Percentiles rank a stretch among this genome's conserved stretches.
Conservation (phyloP, 2,888 invertebrate genomes). For the Brenthis hecate region DNA sequence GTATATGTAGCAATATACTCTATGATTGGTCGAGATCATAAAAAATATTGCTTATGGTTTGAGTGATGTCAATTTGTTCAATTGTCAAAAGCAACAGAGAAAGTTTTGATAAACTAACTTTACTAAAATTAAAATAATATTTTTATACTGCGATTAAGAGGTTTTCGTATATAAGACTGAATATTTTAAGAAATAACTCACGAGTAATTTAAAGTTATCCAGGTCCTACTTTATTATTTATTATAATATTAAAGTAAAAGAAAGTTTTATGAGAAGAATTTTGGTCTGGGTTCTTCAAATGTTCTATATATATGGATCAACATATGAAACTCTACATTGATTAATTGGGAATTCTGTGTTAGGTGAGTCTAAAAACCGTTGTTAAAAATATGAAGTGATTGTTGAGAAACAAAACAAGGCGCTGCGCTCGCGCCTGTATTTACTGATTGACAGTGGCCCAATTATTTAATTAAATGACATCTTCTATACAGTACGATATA, state of each 20-base stretch:
- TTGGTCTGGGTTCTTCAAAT: conserved; percentile 14
- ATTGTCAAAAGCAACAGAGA: conserved; percentile 38
- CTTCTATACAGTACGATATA: not conserved
- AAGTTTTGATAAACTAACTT: conserved; percentile 38
- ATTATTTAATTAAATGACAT: conserved; percentile 15
- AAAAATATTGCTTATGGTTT: conserved; percentile 12
- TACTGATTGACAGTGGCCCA: conserved; percentile 15
- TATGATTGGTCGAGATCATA: too few species aligned
- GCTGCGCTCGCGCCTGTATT: conserved; percentile 29
- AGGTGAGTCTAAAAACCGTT: conserved; percentile 13
- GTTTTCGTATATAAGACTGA: conserved; percentile 14
- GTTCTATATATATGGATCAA: conserved; percentile 23
- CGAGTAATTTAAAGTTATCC: not conserved
- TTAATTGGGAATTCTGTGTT: conserved; percentile 5
- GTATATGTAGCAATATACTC: too few species aligned
- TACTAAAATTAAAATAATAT: conserved; percentile 30
- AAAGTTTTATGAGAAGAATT: conserved; percentile 26
- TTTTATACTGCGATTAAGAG: conserved; percentile 17
- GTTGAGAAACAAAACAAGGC: not conserved
- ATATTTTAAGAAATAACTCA: conserved; percentile 1
- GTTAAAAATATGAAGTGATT: not conserved
- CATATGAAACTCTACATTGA: conserved; percentile 19
- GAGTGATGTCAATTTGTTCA: conserved; percentile 32
- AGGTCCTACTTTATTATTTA: not conserved
- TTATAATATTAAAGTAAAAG: conserved; percentile 13